These are phyloP conservation scores for Hydropotes inermis DNA, from an alignment of 2,113 vertebrate species.

Conservation along the genomic window DNA sequence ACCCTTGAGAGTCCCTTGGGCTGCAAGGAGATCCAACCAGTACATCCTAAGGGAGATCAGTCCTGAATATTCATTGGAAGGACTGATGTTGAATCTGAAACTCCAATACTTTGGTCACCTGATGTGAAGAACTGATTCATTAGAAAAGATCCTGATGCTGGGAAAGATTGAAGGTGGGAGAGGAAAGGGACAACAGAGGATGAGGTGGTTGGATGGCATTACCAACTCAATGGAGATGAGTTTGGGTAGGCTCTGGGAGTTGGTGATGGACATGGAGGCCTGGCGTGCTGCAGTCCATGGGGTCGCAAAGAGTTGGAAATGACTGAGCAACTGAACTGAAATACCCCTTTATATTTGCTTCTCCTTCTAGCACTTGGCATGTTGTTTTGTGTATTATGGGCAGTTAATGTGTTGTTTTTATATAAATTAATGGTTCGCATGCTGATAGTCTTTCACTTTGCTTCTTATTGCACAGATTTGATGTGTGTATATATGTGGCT, in stretches of 20 bases:
- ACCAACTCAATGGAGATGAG: neutral
- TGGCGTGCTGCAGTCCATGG: neutral
- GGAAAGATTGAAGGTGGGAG: neutral
- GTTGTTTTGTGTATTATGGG: neutral
- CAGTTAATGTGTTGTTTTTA: neutral
- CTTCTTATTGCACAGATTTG: neutral
- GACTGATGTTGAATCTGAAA: neutral
- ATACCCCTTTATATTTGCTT: neutral
- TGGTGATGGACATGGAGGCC: neutral
- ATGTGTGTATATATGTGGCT: neutral
- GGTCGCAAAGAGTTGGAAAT: neutral
- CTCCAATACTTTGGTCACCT: neutral
- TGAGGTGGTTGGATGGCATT: neutral
- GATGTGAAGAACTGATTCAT: fast-evolving
- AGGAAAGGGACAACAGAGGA: neutral
- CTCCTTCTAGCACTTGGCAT: neutral
- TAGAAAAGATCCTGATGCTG: neutral
- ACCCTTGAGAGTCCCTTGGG: neutral
- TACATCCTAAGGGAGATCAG: neutral
- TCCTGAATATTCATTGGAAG: neutral
- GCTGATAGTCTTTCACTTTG: neutral
- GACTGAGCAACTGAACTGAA: neutral
- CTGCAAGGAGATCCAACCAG: neutral
- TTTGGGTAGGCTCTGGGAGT: neutral
- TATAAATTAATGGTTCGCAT: neutral